Conservation (phyloP, 1,140 invertebrate genomes). For the Archegozetes longisetosus region DNA sequence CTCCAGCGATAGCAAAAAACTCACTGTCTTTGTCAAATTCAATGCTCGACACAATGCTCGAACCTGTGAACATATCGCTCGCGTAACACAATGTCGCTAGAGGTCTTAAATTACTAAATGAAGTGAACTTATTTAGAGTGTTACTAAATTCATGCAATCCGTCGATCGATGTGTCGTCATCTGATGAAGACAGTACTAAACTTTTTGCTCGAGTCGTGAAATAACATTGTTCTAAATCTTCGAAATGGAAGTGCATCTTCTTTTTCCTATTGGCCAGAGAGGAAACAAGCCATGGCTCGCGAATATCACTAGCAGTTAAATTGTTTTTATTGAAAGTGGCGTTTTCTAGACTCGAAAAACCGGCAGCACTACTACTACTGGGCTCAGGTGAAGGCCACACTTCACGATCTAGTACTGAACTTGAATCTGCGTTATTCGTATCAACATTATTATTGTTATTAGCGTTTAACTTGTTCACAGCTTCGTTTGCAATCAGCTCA, state of each 20-base stretch:
- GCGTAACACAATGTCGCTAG: slow-evolving; percentile 80
- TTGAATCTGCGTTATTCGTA: background rate
- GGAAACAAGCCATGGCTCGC: background rate
- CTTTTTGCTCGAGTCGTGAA: slow-evolving; percentile 54
- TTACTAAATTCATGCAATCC: slow-evolving; percentile 65
- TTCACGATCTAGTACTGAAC: background rate
- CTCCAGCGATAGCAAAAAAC: slow-evolving; percentile 88
- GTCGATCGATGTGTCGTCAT: slow-evolving; percentile 20
- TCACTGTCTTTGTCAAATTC: slow-evolving; percentile 95
- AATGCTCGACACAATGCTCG: slow-evolving; percentile 85
- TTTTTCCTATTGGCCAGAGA: slow-evolving; percentile 39
- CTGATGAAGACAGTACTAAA: slow-evolving; percentile 29
- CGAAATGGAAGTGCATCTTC: slow-evolving; percentile 68
- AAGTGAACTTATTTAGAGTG: slow-evolving; percentile 72
- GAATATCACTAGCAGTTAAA: slow-evolving; percentile 14
- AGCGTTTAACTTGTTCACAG: background rate
- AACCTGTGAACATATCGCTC: slow-evolving; percentile 67
- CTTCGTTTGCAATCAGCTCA: background rate
- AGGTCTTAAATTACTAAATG: slow-evolving; percentile 57
- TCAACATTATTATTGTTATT: background rate
- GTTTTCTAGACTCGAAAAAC: slow-evolving; percentile 20
- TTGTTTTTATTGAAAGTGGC: background rate
- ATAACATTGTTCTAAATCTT: slow-evolving; percentile 76
- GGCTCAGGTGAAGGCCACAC: background rate
- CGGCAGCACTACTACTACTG: slow-evolving; percentile 25